A percentile compares a stretch with the other conserved stretches of the same genome.
phyloP scores from a whole-genome alignment of 2,797 vertebrate genomes.

The Cephalopachus bancanus region DNA sequence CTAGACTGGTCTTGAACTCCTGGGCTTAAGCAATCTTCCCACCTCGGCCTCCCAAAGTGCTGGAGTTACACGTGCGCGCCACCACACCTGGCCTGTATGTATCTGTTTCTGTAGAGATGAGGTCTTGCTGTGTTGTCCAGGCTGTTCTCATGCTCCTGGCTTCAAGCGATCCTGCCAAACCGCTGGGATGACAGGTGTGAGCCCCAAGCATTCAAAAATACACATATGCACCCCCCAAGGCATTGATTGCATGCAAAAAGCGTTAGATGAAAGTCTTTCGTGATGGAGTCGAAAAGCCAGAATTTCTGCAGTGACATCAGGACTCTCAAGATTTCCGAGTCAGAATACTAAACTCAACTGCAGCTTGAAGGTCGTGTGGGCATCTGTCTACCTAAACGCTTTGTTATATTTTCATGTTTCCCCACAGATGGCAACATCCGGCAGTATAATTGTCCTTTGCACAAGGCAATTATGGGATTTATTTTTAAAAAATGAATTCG shows the following conservation, averaged over 20 bases:
- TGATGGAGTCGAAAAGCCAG: background rate
- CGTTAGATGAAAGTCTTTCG: background rate
- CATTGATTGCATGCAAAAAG: background rate
- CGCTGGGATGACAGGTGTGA: too few relatives aligned
- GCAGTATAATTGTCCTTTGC: background rate
- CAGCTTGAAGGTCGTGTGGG: background rate
- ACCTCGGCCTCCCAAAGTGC: too few relatives aligned
- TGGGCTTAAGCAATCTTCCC: too few relatives aligned
- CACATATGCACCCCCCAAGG: too few relatives aligned
- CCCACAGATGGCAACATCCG: background rate
- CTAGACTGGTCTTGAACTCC: too few relatives aligned
- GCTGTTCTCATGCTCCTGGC: too few relatives aligned
- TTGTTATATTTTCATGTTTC: background rate
- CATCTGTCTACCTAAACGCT: background rate
- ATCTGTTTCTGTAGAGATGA: too few relatives aligned
- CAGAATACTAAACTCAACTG: background rate
- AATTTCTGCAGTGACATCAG: background rate
- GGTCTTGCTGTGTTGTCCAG: too few relatives aligned
- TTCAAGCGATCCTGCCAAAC: too few relatives aligned
- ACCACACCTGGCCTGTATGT: too few relatives aligned
- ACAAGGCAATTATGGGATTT: background rate
- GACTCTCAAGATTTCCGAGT: background rate
- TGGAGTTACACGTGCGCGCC: too few relatives aligned
- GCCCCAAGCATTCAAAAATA: too few relatives aligned
- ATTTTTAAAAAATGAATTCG: background rate